These are phyloP conservation scores for Reticulitermes lucifugus DNA, from an alignment of 2,888 invertebrate species.

Conservation along the genomic window DNA sequence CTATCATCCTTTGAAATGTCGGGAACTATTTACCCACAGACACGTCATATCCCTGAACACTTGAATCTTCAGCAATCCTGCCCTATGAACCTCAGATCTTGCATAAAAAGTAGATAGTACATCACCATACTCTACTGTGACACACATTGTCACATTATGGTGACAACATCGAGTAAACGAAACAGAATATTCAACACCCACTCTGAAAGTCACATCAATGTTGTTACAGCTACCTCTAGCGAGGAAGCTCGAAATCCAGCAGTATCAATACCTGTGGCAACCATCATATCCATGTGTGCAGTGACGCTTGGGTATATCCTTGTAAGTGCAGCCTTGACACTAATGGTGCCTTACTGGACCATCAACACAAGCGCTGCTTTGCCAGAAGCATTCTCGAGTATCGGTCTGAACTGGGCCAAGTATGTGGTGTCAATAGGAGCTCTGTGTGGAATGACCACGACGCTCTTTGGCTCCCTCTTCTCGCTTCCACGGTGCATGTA, in stretches of 20 bases:
- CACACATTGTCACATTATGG: too few relatives aligned
- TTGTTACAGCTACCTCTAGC: constrained; percentile 76
- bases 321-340: constrained; percentile 83
- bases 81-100: too few relatives aligned
- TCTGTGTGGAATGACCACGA: constrained; percentile 92
- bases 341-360: constrained; percentile 80
- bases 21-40: too few relatives aligned
- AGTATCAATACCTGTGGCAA: constrained; percentile 85
- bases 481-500: constrained; percentile 89
- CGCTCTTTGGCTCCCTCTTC: constrained; percentile 86
- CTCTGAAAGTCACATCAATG: too few relatives aligned
- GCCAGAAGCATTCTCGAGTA: constrained; percentile 81
- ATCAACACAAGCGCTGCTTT: constrained; percentile 74
- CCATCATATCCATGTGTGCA: constrained; percentile 81
- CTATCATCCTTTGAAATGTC: too few relatives aligned
- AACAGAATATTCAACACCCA: too few relatives aligned
- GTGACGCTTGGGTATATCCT: constrained; percentile 85
- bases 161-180: too few relatives aligned
- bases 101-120: too few relatives aligned
- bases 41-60: too few relatives aligned
- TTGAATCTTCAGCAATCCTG: too few relatives aligned
- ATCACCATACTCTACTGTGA: too few relatives aligned
- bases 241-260: constrained; percentile 87
- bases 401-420: constrained; percentile 85
- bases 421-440: constrained; percentile 88